Evolutionary conservation across 2,888 invertebrate species (phyloP).

Genomic region (Busseola fusca): DNA sequence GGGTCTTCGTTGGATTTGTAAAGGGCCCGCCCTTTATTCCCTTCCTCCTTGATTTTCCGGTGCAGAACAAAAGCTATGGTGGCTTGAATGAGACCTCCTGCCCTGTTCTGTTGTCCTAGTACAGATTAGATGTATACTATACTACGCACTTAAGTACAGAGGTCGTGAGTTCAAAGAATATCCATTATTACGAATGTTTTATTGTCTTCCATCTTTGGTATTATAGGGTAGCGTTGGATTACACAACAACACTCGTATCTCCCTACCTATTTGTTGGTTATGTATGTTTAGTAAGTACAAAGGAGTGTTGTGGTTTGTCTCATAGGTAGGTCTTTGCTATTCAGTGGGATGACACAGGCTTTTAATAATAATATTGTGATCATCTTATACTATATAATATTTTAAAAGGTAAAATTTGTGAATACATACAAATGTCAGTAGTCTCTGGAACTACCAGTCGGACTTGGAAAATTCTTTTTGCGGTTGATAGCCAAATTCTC

Average conservation of each 20-base stretch:
- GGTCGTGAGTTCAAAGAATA: conserved; percentile 45
- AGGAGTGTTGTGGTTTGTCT: background rate
- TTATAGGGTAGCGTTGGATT: conserved; percentile 7
- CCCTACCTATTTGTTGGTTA: background rate
- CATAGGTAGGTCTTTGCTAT: no score
- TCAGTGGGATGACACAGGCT: no score
- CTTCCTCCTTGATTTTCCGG: conserved; percentile 77
- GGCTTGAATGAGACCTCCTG: conserved; percentile 73
- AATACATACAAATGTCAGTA: no score
- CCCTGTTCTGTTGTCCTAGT: conserved; percentile 69
- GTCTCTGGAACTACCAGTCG: no score
- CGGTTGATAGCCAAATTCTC: no score
- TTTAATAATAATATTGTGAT: no score
- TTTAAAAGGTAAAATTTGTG: no score
- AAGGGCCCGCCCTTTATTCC: conserved; percentile 74
- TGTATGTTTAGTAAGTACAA: background rate
- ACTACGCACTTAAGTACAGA: conserved; percentile 46
- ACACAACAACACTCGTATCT: background rate
- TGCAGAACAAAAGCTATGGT: conserved; percentile 75
- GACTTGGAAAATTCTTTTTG: no score
- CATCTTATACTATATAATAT: no score
- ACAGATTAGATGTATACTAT: conserved; percentile 48
- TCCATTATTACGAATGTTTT: conserved; percentile 49
- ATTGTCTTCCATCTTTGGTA: conserved; percentile 36
- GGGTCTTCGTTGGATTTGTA: conserved; percentile 75